Percentiles rank a stretch among this genome's conserved stretches.
phyloP scores from a whole-genome alignment of 2,113 vertebrate species.

The Shinisaurus crocodilurus region DNA sequence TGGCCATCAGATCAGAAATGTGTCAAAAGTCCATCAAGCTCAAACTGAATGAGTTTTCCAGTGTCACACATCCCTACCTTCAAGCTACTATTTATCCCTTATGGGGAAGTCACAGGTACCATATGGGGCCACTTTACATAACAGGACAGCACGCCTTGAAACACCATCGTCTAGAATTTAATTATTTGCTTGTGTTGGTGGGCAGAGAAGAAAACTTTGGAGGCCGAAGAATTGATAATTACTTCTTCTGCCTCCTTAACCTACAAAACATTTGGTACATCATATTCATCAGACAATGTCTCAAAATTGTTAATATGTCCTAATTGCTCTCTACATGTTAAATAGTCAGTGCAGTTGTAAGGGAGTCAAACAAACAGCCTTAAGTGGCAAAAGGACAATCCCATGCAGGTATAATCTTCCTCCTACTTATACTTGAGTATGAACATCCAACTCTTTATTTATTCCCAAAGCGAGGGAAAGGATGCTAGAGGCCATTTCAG shows the following conservation, averaged over 20 bases:
- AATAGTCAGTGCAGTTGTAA: not conserved
- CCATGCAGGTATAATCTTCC: not conserved
- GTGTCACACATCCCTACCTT: too few relatives aligned
- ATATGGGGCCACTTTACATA: not conserved
- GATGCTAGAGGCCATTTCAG: slow-evolving; percentile 28
- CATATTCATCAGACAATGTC: not conserved
- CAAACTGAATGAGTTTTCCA: too few relatives aligned
- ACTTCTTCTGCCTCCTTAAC: not conserved
- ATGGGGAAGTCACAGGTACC: too few relatives aligned
- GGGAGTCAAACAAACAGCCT: not conserved
- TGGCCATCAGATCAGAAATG: too few relatives aligned
- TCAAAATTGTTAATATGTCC: not conserved
- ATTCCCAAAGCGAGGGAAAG: slow-evolving; percentile 3
- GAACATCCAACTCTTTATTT: slow-evolving; percentile 35
- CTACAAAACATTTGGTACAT: not conserved
- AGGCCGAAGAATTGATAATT: not conserved
- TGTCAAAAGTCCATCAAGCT: too few relatives aligned
- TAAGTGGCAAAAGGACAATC: not conserved
- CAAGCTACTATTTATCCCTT: too few relatives aligned
- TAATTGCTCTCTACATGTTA: not conserved
- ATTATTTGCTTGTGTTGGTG: not conserved
- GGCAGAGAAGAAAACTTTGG: not conserved
- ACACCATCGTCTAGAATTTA: not conserved
- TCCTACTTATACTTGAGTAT: not conserved
- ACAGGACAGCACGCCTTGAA: not conserved